These are phyloP conservation scores for Pyrocephalus nanus DNA, from an alignment of 2,797 vertebrate genomes.

Conservation along the genomic window DNA sequence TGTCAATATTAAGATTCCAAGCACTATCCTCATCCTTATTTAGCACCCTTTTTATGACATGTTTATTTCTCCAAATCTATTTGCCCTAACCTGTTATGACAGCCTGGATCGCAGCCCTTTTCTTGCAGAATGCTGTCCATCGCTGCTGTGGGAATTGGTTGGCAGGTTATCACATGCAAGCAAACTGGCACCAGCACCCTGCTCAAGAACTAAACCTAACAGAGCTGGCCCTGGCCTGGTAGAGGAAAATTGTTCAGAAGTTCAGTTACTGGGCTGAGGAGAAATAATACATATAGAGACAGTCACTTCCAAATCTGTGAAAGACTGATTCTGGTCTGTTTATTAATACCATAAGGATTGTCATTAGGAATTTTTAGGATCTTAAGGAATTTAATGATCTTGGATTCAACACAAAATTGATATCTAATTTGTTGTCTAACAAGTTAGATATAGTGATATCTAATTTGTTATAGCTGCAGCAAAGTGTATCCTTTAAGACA, in stretches of 20 bases:
- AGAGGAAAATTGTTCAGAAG: not conserved
- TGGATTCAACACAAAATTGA: not conserved
- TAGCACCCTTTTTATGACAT: not conserved
- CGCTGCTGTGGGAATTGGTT: not conserved
- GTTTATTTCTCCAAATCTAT: constrained; percentile 17
- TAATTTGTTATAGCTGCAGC: not conserved
- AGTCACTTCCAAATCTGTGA: not conserved
- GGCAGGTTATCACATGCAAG: not conserved
- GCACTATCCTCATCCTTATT: not conserved
- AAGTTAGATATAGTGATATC: not conserved
- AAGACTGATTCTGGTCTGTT: not conserved
- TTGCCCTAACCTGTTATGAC: constrained; percentile 35
- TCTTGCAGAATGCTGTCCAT: not conserved
- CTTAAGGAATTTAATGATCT: not conserved
- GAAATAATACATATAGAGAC: not conserved
- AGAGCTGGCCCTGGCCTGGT: not conserved
- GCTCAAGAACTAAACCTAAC: not conserved
- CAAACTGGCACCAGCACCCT: not conserved
- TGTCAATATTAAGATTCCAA: constrained; percentile 7
- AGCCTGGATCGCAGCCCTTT: not conserved
- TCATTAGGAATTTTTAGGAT: not conserved
- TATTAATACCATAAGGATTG: not conserved
- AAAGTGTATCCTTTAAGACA: not conserved
- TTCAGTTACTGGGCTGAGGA: not conserved
- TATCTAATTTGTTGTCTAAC: not conserved